These are phyloP conservation scores for Sipha maydis DNA, from an alignment of 2,888 invertebrate genomes.

Conservation along the genomic window DNA sequence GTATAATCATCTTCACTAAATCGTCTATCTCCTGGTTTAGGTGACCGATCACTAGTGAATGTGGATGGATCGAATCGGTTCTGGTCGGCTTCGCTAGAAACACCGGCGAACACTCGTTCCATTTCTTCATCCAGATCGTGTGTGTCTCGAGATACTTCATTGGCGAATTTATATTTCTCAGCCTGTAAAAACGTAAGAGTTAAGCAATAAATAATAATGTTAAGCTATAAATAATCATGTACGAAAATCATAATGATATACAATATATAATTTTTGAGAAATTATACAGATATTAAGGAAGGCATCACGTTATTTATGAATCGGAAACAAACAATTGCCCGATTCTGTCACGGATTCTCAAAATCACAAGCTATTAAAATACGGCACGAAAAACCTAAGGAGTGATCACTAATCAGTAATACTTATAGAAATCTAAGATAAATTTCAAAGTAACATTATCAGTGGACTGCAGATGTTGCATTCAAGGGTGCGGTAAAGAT, in stretches of 20 bases:
- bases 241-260: not conserved
- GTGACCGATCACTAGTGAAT: slow-evolving; percentile 66
- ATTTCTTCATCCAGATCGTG: slow-evolving; percentile 84
- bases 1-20: slow-evolving; percentile 59
- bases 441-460: too few species aligned
- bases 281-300: not conserved
- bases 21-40: slow-evolving; percentile 43
- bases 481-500: too few species aligned
- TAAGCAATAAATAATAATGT: slow-evolving; percentile 1
- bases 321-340: not conserved
- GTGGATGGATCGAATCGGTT: slow-evolving; percentile 74
- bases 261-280: not conserved
- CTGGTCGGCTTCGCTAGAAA: slow-evolving; percentile 77
- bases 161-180: not conserved
- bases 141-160: slow-evolving; percentile 66
- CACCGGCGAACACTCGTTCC: slow-evolving; percentile 87
- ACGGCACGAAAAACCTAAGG: not conserved
- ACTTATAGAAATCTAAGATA: too few species aligned
- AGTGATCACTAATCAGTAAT: not conserved
- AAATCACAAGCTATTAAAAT: not conserved
- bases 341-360: not conserved
- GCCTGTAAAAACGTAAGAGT: slow-evolving; percentile 1
- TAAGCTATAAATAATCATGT: not conserved
- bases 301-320: not conserved
- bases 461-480: too few species aligned